Evolutionary conservation across 2,888 invertebrate genomes (phyloP).

Genomic region (Ryuthela nishihirai): DNA sequence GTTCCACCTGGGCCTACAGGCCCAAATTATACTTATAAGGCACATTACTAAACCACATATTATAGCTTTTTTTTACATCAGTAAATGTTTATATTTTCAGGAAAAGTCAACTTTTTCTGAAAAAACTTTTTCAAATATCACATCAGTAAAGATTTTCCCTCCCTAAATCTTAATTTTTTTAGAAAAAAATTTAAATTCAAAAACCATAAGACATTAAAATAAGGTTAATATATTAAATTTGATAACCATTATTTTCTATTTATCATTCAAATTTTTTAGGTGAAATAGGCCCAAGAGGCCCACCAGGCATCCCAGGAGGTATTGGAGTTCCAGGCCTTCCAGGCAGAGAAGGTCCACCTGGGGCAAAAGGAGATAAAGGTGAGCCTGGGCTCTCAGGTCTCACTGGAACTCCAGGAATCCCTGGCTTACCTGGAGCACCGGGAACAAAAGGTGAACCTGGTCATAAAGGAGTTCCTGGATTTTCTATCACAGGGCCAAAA

Average conservation of each 20-base stretch:
- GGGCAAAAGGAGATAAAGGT: conserved; percentile 62
- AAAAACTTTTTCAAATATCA: too few relatives aligned
- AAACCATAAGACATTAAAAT: neutral
- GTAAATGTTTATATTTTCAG: too few relatives aligned
- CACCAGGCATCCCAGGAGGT: conserved; percentile 72
- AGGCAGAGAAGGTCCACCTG: conserved; percentile 62
- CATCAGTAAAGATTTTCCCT: too few relatives aligned
- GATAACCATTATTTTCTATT: too few relatives aligned
- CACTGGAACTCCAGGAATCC: conserved; percentile 54
- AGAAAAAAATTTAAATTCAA: neutral
- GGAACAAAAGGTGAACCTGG: conserved; percentile 62
- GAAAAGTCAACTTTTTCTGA: too few relatives aligned
- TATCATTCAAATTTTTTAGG: conserved; percentile 9
- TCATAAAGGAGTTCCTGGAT: conserved; percentile 33
- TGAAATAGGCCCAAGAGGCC: conserved; percentile 65
- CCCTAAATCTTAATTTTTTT: too few relatives aligned
- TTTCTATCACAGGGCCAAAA: conserved; percentile 21
- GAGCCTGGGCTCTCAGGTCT: conserved; percentile 58
- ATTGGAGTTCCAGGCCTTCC: conserved; percentile 16
- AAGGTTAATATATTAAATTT: neutral
- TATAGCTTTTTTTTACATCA: too few relatives aligned
- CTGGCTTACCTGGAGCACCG: conserved; percentile 54
- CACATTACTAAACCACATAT: too few relatives aligned
- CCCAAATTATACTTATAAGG: too few relatives aligned
- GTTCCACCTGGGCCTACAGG: too few relatives aligned